These are phyloP conservation scores for Pogoniulus pusillus DNA, from an alignment of 2,797 vertebrate species.

Conservation along the genomic window DNA sequence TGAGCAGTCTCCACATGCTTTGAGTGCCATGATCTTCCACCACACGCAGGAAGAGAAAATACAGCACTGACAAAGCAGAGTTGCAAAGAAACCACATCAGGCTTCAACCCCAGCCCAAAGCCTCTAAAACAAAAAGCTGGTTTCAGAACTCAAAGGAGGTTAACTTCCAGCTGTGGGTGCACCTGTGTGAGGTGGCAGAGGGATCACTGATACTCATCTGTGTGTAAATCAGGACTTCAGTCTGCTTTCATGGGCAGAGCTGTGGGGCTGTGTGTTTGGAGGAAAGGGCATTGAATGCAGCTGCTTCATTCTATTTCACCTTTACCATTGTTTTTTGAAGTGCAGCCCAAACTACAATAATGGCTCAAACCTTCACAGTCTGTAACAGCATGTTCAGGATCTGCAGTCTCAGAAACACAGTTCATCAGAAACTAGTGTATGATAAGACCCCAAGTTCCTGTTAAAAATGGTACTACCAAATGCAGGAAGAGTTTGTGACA, in stretches of 20 bases:
- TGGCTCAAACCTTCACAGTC: not conserved
- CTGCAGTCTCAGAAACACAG: not conserved
- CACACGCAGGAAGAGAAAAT: not conserved
- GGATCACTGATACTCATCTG: not conserved
- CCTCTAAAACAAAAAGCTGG: too few relatives aligned
- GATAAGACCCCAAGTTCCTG: not conserved
- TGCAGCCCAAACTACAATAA: not conserved
- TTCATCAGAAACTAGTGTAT: not conserved
- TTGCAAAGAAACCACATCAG: not conserved
- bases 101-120: not conserved
- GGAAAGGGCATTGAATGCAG: not conserved
- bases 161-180: not conserved
- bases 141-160: too few relatives aligned
- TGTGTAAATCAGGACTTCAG: not conserved
- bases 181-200: not conserved
- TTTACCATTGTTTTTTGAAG: too few relatives aligned
- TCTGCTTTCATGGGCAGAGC: not conserved
- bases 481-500: not conserved
- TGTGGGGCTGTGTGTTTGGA: not conserved
- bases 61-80: not conserved
- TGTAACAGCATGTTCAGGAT: not conserved
- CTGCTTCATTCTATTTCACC: not conserved
- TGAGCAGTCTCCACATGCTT: fast-evolving
- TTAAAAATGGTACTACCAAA: not conserved
- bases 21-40: fast-evolving